Conservation (phyloP, 2,797 vertebrate species). For the Sebastes melanostomus region DNA sequence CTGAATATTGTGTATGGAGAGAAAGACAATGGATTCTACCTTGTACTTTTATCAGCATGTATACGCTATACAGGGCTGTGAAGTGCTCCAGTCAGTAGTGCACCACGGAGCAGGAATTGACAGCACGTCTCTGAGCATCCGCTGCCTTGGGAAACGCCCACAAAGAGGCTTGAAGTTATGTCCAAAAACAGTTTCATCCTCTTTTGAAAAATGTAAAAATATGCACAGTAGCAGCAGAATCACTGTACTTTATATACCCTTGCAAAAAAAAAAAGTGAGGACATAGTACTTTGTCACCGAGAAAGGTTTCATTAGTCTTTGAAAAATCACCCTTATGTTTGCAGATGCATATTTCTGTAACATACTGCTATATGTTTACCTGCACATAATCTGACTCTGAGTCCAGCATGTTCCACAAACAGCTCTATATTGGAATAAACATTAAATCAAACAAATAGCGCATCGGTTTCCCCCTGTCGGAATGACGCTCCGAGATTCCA, state of each 20-base stretch:
- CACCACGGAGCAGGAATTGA: not conserved
- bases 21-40: not conserved
- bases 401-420: constrained; percentile 58
- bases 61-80: not conserved
- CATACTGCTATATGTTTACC: not conserved
- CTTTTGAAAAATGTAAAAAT: not conserved
- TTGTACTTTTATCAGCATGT: not conserved
- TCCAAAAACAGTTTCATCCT: not conserved
- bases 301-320: not conserved
- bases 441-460: constrained; percentile 44
- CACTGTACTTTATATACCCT: not conserved
- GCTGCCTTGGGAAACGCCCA: not conserved
- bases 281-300: not conserved
- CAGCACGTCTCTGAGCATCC: not conserved
- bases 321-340: not conserved
- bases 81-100: not conserved
- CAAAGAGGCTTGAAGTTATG: not conserved
- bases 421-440: constrained; percentile 39
- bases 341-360: constrained; percentile 3
- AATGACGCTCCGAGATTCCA: constrained; percentile 8
- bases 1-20: not conserved
- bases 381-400: constrained; percentile 40
- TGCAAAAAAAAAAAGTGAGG: not conserved
- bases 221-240: not conserved
- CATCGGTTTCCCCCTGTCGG: constrained; percentile 18